These are phyloP conservation scores for Sarcophaga subvicina DNA, from an alignment of 2,888 invertebrate genomes.

Conservation along the genomic window DNA sequence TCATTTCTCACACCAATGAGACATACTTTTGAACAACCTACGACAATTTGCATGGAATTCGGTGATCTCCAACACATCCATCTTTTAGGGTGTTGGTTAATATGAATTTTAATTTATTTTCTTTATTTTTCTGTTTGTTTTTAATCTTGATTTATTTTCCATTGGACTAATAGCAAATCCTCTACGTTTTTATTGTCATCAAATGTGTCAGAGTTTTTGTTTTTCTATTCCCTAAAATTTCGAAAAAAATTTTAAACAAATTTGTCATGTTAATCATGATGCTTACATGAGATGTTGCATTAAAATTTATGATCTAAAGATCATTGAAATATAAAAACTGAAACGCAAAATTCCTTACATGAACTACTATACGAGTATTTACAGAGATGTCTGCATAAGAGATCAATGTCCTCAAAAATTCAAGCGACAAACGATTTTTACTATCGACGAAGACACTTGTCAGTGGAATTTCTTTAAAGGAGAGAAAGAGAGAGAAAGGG, in stretches of 20 bases:
- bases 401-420: conserved; percentile 53
- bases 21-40: too few relatives aligned
- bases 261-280: conserved; percentile 68
- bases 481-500: background rate
- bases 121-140: too few relatives aligned
- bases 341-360: conserved; percentile 7
- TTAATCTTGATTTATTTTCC: background rate
- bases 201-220: background rate
- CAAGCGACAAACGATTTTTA: background rate
- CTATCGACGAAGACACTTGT: conserved; percentile 56
- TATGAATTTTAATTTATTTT: too few relatives aligned
- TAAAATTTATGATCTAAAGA: conserved; percentile 65
- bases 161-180: background rate
- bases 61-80: too few relatives aligned
- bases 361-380: too few relatives aligned
- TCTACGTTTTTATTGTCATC: background rate
- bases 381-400: background rate
- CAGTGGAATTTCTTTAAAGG: conserved; percentile 28
- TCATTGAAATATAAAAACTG: conserved; percentile 33
- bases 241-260: conserved; percentile 59
- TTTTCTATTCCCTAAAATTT: conserved; percentile 19
- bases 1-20: too few relatives aligned
- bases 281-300: conserved; percentile 41
- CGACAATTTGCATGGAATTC: too few relatives aligned
- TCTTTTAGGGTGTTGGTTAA: too few relatives aligned